Evolutionary conservation across 2,113 vertebrate genomes (phyloP).

Genomic region (Lycaon pictus): DNA sequence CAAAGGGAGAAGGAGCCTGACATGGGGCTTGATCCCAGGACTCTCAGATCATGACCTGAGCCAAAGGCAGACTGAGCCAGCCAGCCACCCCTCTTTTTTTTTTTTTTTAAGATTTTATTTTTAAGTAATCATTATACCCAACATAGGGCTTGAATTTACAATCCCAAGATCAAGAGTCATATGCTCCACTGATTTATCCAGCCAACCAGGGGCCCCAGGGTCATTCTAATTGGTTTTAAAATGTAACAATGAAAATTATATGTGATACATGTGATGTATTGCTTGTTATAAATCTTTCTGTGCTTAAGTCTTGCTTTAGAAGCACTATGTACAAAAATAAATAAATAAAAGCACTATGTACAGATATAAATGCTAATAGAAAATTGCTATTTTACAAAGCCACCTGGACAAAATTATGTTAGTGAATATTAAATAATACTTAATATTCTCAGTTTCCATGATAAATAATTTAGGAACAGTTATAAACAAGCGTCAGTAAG

Average conservation of each 20-base stretch:
- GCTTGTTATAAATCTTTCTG: not conserved
- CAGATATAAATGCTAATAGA: not conserved
- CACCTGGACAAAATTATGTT: slow-evolving; percentile 17
- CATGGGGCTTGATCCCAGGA: not conserved
- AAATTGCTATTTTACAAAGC: not conserved
- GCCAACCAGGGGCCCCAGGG: not conserved
- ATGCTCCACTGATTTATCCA: not conserved
- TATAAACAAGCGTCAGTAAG: not conserved
- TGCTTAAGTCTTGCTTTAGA: slow-evolving; percentile 5
- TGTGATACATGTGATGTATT: not conserved
- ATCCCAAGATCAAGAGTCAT: not conserved
- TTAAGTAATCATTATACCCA: not conserved
- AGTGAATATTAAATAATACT: slow-evolving; percentile 47
- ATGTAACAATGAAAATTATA: not conserved
- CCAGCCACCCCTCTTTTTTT: not conserved
- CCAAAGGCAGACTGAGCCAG: not conserved
- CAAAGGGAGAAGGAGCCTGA: not conserved
- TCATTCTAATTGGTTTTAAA: not conserved
- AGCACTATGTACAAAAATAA: not conserved
- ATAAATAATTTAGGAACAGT: slow-evolving; percentile 32
- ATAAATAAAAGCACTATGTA: not conserved
- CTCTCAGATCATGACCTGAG: not conserved
- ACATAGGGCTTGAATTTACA: not conserved
- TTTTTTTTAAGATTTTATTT: not conserved
- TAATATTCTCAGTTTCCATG: slow-evolving; percentile 24